A percentile compares a stretch with the other conserved stretches of the same genome.
These are phyloP conservation scores for Sorex araneus DNA, from an alignment of 2,113 vertebrate genomes.

Conservation along the genomic window DNA sequence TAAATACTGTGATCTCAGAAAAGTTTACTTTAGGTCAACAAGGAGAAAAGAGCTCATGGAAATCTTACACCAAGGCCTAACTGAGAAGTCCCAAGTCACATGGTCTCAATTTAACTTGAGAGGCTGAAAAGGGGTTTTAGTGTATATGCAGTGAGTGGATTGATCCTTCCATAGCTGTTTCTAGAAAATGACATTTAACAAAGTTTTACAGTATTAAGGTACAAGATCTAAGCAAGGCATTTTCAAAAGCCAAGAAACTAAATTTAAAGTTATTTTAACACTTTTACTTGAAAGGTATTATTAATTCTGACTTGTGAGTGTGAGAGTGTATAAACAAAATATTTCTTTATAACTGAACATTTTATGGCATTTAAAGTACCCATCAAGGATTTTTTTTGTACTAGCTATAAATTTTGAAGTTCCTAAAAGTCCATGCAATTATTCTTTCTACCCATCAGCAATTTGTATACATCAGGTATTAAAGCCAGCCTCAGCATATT, in stretches of 20 bases:
- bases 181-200: not conserved
- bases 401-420: conserved; percentile 56
- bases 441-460: conserved; percentile 65
- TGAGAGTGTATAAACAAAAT: conserved; percentile 29
- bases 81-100: not conserved
- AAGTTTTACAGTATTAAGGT: not conserved
- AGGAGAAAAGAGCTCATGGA: not conserved
- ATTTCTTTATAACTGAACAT: not conserved
- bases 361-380: conserved; percentile 22
- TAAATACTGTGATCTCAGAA: not conserved
- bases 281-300: conserved; percentile 15
- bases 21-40: not conserved
- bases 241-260: conserved; percentile 1
- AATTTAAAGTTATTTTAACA: conserved; percentile 21
- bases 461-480: conserved; percentile 66
- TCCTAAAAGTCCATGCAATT: conserved; percentile 53
- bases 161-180: not conserved
- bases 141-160: accelerated
- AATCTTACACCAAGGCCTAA: not conserved
- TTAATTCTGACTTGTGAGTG: not conserved
- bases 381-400: conserved; percentile 39
- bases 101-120: not conserved
- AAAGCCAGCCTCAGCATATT: conserved; percentile 62
- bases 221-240: not conserved
- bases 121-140: not conserved